Evolutionary conservation across 2,888 invertebrate species (phyloP).

Genomic region (Ormyrus labotus): DNA sequence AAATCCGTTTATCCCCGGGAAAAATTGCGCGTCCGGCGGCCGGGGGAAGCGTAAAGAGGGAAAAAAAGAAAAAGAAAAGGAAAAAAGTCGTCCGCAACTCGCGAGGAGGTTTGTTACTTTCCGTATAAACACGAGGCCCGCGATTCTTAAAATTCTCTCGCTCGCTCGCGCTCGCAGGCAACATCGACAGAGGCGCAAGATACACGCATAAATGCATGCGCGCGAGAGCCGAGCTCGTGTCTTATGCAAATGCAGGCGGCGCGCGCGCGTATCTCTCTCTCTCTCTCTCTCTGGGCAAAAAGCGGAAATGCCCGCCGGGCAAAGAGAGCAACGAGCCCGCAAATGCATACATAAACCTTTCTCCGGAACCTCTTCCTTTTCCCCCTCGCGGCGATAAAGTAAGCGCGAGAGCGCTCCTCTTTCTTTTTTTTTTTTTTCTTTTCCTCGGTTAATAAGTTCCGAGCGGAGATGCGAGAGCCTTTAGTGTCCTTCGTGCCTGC

Average conservation of each 20-base stretch:
- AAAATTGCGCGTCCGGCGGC: too few relatives aligned
- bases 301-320: slow-evolving; percentile 51
- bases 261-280: slow-evolving; percentile 17
- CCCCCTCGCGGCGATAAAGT: neutral
- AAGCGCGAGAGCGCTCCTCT: too few relatives aligned
- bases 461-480: too few relatives aligned
- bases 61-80: neutral
- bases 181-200: slow-evolving; percentile 45
- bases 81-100: neutral
- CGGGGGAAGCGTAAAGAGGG: neutral
- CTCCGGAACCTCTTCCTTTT: slow-evolving; percentile 53
- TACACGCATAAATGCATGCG: slow-evolving; percentile 52
- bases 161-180: neutral
- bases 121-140: slow-evolving; percentile 27
- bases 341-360: slow-evolving; percentile 53
- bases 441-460: too few relatives aligned
- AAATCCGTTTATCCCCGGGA: too few relatives aligned
- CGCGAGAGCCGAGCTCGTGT: slow-evolving; percentile 43
- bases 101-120: slow-evolving; percentile 26
- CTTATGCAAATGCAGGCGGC: slow-evolving; percentile 54
- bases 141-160: slow-evolving; percentile 30
- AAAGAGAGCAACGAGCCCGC: slow-evolving; percentile 52
- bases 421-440: neutral
- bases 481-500: too few relatives aligned
- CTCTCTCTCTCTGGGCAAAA: slow-evolving; percentile 39